A percentile compares a stretch with the other conserved stretches of the same genome.
phyloP scores from a whole-genome alignment of 2,888 invertebrate species.

The Myathropa florea region DNA sequence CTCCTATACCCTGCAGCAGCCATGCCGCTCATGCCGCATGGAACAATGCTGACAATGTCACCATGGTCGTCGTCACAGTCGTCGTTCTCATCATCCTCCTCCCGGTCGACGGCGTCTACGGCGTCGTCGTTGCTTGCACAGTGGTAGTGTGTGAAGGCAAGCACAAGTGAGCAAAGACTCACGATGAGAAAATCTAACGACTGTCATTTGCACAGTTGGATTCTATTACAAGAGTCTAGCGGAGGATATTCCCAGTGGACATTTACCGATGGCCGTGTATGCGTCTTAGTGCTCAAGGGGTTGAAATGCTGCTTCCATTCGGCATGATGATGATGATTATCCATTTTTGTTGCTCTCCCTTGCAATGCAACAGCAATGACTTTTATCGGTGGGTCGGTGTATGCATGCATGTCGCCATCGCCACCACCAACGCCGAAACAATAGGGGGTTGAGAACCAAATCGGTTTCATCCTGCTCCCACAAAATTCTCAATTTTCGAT shows the following conservation, averaged over 20 bases:
- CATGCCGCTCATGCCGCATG: background rate
- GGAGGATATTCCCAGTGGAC: conserved; percentile 36
- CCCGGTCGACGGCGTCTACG: background rate
- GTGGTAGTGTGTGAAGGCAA: conserved; percentile 7
- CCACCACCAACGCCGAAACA: background rate
- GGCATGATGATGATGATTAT: conserved; percentile 43
- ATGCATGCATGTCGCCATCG: background rate
- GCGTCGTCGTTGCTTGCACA: background rate
- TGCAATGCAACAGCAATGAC: conserved; percentile 36
- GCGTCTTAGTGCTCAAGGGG: conserved; percentile 6
- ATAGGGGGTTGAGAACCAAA: conserved; percentile 40
- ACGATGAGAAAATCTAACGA: conserved; percentile 59
- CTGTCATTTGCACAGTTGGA: conserved; percentile 62
- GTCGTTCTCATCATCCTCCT: background rate
- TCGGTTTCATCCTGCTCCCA: conserved; percentile 13
- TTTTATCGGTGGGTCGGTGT: conserved; percentile 39
- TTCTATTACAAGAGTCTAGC: conserved; percentile 58
- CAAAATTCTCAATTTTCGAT: conserved; percentile 49
- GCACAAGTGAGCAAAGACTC: conserved; percentile 43
- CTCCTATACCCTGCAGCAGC: background rate
- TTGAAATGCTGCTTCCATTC: conserved; percentile 25
- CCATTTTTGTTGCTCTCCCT: conserved; percentile 3
- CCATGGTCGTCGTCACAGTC: conserved; percentile 8
- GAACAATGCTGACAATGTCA: conserved; percentile 33
- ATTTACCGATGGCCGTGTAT: conserved; percentile 20